These are phyloP conservation scores for Oxygymnocypris stewartii DNA, from an alignment of 2,113 vertebrate species.

Conservation along the genomic window DNA sequence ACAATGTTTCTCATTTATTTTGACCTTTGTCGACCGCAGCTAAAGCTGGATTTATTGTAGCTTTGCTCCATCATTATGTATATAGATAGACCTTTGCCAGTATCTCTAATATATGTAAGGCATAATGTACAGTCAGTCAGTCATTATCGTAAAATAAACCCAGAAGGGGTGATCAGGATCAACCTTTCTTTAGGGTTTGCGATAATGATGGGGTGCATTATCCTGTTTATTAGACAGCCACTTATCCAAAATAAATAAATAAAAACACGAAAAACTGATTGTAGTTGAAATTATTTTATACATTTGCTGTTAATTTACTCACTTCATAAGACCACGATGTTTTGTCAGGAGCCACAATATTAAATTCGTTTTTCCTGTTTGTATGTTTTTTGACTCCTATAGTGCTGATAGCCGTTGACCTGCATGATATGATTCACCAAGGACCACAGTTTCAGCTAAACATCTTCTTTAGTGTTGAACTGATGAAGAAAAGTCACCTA, in stretches of 20 bases:
- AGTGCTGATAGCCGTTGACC: too few species aligned
- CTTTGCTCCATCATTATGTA: neutral
- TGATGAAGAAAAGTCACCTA: too few species aligned
- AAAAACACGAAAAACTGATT: neutral
- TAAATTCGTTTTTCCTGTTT: too few species aligned
- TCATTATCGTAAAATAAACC: neutral
- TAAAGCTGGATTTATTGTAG: neutral
- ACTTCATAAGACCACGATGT: too few species aligned
- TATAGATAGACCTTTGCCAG: neutral
- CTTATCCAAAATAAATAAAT: neutral
- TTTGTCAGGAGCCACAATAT: too few species aligned
- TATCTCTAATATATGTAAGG: neutral
- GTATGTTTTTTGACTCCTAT: too few species aligned
- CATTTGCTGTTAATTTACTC: neutral
- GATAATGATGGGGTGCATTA: neutral
- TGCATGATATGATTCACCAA: too few species aligned
- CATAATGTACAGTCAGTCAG: neutral
- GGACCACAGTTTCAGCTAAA: too few species aligned
- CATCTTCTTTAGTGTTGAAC: too few species aligned
- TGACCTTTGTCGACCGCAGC: neutral
- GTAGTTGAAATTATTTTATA: neutral
- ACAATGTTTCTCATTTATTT: slow-evolving; percentile 27
- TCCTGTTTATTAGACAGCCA: neutral
- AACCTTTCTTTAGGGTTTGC: neutral
- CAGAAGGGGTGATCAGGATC: neutral